phyloP scores from a whole-genome alignment of 2,888 invertebrate species.

The Dione vanillae region DNA sequence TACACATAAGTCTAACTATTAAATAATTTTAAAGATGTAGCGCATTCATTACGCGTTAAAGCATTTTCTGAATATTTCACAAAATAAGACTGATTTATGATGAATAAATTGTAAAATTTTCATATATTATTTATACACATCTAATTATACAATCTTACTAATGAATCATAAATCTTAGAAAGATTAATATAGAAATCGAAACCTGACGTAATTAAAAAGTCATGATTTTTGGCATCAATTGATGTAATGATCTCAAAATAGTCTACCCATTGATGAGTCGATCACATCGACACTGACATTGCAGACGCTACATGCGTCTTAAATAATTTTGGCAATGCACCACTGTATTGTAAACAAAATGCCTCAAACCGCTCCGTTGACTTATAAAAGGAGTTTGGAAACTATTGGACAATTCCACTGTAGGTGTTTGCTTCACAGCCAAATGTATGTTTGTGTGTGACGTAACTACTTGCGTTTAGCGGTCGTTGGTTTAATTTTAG shows the following conservation, averaged over 20 bases:
- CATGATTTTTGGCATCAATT: conserved; percentile 67
- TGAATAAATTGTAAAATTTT: not conserved
- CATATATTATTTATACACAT: not conserved
- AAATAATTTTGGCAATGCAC: conserved; percentile 68
- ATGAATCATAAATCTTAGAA: not conserved
- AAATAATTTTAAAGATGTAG: too few species aligned
- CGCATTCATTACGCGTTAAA: too few species aligned
- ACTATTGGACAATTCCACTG: conserved; percentile 50
- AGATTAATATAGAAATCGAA: conserved; percentile 28
- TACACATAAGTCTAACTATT: too few species aligned
- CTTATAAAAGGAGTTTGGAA: conserved; percentile 33
- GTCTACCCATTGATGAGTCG: conserved; percentile 71
- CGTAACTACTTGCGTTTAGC: conserved; percentile 53
- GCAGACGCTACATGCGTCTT: conserved; percentile 53
- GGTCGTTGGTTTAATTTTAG: conserved; percentile 72
- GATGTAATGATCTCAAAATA: conserved; percentile 70
- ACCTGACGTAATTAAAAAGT: conserved; percentile 59
- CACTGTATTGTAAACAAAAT: conserved; percentile 48
- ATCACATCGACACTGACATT: conserved; percentile 79
- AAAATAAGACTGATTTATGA: not conserved
- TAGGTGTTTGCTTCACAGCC: conserved; percentile 69
- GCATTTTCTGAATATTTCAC: too few species aligned
- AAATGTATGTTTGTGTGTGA: conserved; percentile 62
- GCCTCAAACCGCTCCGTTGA: conserved; percentile 36
- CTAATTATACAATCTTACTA: not conserved